Conservation (phyloP, 2,797 vertebrate species). For the Microchirus variegatus region DNA sequence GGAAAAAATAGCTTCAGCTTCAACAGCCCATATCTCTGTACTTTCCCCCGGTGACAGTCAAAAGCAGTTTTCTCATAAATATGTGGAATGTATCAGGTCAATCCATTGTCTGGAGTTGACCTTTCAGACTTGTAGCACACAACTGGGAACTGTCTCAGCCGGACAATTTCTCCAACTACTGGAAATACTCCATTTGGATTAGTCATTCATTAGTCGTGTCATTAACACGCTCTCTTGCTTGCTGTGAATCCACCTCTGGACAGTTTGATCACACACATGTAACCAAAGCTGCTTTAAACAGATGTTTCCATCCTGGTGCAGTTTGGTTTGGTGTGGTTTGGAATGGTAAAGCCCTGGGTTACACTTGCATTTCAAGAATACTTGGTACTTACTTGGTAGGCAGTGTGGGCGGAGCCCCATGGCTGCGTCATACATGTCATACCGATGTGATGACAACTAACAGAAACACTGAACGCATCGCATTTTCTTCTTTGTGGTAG, state of each 20-base stretch:
- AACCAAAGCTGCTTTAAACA: neutral
- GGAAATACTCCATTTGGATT: neutral
- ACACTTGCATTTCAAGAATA: too few species aligned
- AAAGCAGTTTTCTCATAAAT: too few species aligned
- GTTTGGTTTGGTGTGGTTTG: neutral
- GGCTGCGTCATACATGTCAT: too few species aligned
- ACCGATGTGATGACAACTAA: too few species aligned
- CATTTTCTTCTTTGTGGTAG: too few species aligned
- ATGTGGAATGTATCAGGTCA: neutral
- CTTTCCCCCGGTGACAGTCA: constrained; percentile 19
- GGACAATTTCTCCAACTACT: neutral
- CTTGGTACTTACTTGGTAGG: too few species aligned
- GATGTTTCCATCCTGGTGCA: neutral
- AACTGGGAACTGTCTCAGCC: neutral
- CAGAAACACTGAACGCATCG: too few species aligned
- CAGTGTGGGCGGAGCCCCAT: too few species aligned
- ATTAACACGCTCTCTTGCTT: neutral
- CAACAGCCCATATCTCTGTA: constrained; percentile 20
- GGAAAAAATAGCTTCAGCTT: constrained; percentile 22
- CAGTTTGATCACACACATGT: neutral
- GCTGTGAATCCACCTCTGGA: neutral
- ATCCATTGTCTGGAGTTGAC: neutral
- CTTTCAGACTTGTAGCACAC: constrained; percentile 1
- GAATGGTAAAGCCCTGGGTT: too few species aligned
- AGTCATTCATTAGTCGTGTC: too few species aligned